Conservation (phyloP, 2,888 invertebrate species). For the Catocala sponsa region DNA sequence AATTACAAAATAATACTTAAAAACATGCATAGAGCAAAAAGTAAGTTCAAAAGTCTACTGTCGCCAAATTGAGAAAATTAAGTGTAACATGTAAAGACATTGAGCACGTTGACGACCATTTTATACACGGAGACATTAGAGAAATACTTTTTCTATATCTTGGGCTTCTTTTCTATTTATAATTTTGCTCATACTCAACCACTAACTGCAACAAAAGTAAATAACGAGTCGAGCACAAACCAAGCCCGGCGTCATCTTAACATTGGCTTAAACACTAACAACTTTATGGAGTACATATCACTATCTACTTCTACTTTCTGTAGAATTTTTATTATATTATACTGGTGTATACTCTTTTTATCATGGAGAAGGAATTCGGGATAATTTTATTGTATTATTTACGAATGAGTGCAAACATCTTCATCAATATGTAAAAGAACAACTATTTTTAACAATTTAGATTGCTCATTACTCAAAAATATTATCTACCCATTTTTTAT, state of each 20-base stretch:
- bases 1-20: slow-evolving; percentile 17
- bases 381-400: slow-evolving; percentile 80
- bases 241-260: too few relatives aligned
- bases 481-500: slow-evolving; percentile 73
- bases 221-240: too few relatives aligned
- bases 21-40: slow-evolving; percentile 31
- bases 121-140: not conserved
- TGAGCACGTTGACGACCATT: slow-evolving; percentile 11
- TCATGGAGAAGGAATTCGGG: slow-evolving; percentile 34
- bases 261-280: slow-evolving; percentile 38
- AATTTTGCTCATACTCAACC: too few relatives aligned
- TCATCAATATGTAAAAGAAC: slow-evolving; percentile 33
- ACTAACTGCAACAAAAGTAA: too few relatives aligned
- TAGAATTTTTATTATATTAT: slow-evolving; percentile 65
- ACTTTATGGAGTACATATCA: slow-evolving; percentile 55
- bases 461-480: slow-evolving; percentile 80
- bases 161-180: too few relatives aligned
- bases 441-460: slow-evolving; percentile 56
- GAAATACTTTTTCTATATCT: not conserved
- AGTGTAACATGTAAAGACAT: slow-evolving; percentile 12
- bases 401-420: slow-evolving; percentile 32
- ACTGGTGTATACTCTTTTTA: slow-evolving; percentile 74
- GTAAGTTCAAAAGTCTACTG: not conserved
- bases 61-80: slow-evolving; percentile 24
- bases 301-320: slow-evolving; percentile 55